Percentiles rank a stretch among this genome's conserved stretches.
Evolutionary conservation across 2,888 invertebrate species (phyloP).

Genomic region (Ptychoptera contaminata): DNA sequence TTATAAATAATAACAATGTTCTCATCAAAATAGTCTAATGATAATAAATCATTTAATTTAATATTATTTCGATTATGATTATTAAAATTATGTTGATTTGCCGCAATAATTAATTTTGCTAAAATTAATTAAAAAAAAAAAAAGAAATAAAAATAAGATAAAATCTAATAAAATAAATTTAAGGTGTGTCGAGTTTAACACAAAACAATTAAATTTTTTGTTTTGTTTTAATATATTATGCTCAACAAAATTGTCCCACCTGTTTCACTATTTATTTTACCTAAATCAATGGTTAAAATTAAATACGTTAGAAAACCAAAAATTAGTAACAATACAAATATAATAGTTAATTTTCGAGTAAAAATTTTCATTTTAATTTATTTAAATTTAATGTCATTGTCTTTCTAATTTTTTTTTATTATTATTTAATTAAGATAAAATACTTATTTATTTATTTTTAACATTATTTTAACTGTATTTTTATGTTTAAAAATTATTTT

Average conservation of each 20-base stretch:
- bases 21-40: conserved; percentile 33
- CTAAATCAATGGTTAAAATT: neutral
- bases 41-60: neutral
- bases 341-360: neutral
- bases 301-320: conserved; percentile 1
- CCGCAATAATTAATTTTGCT: neutral
- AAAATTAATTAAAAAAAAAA: neutral
- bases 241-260: neutral
- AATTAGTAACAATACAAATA: neutral
- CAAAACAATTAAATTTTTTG: neutral
- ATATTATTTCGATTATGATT: neutral
- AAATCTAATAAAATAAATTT: neutral
- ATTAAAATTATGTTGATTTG: neutral
- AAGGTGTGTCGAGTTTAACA: neutral
- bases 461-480: too few relatives aligned
- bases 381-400: too few relatives aligned
- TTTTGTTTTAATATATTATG: neutral
- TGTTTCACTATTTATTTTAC: neutral
- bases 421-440: too few relatives aligned
- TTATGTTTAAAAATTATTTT: too few relatives aligned
- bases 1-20: conserved; percentile 81
- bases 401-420: too few relatives aligned
- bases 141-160: too few relatives aligned
- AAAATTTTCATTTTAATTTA: conserved; percentile 2
- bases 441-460: too few relatives aligned